Conservation (phyloP, 2,888 invertebrate species). For the Aphodius sticticus region DNA sequence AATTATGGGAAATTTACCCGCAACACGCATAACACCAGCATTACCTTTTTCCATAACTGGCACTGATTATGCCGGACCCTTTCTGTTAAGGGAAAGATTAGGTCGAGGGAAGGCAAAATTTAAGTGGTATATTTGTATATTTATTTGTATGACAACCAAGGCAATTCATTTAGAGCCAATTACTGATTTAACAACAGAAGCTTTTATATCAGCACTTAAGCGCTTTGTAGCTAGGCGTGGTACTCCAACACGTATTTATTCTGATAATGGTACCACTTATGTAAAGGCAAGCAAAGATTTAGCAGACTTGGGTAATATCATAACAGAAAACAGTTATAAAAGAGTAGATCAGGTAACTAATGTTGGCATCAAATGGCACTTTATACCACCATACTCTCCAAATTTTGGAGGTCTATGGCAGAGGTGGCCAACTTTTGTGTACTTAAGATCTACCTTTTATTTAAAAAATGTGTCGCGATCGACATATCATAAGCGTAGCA, state of each 20-base stretch:
- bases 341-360: neutral
- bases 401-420: conserved; percentile 46
- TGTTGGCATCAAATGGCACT: conserved; percentile 7
- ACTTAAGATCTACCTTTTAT: too few relatives aligned
- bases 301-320: too few relatives aligned
- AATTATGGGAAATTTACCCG: neutral
- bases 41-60: neutral
- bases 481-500: too few relatives aligned
- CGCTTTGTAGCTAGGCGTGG: conserved; percentile 6
- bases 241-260: neutral
- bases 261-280: conserved; percentile 9
- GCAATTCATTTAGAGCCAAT: conserved; percentile 5
- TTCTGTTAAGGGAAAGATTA: too few relatives aligned
- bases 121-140: conserved; percentile 9
- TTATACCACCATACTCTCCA: conserved; percentile 41
- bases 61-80: conserved; percentile 4
- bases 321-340: too few relatives aligned
- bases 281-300: neutral
- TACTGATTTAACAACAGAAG: neutral
- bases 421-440: too few relatives aligned
- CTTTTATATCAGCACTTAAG: conserved; percentile 8
- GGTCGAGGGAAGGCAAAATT: neutral
- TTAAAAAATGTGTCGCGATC: too few relatives aligned
- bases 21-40: neutral
- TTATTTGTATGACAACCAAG: conserved; percentile 12